These are phyloP conservation scores for Myotis brandtii DNA, from an alignment of 2,113 vertebrate genomes.

Conservation along the genomic window DNA sequence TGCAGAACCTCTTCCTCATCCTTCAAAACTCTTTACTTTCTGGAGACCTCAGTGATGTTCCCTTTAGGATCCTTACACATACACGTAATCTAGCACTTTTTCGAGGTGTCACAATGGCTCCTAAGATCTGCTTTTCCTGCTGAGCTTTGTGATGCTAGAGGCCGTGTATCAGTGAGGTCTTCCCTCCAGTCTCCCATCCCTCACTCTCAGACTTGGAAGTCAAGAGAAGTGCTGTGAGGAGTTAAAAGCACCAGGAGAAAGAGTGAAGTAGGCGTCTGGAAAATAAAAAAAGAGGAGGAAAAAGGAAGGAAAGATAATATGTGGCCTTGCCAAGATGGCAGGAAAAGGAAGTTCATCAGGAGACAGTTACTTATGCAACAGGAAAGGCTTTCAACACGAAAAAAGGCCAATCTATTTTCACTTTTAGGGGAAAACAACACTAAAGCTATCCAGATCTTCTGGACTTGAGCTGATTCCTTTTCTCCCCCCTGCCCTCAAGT, in stretches of 20 bases:
- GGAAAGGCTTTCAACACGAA: slow-evolving; percentile 46
- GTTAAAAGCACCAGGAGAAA: slow-evolving; percentile 34
- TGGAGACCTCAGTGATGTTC: background rate
- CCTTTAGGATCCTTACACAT: background rate
- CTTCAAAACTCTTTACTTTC: background rate
- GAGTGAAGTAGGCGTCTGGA: background rate
- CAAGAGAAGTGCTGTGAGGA: background rate
- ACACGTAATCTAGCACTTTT: background rate
- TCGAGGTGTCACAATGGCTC: background rate
- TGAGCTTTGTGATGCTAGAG: background rate
- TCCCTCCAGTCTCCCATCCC: too few species aligned
- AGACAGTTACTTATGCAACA: slow-evolving; percentile 41
- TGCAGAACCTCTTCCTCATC: background rate
- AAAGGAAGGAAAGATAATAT: background rate
- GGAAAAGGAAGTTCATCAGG: slow-evolving; percentile 14
- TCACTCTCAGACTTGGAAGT: background rate
- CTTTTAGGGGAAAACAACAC: slow-evolving; percentile 52
- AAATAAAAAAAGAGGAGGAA: background rate
- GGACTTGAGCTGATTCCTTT: slow-evolving; percentile 62
- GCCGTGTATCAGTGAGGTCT: background rate
- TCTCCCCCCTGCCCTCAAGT: background rate
- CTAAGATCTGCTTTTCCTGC: background rate
- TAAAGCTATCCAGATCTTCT: slow-evolving; percentile 49
- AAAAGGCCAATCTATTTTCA: slow-evolving; percentile 37
- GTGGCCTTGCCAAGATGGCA: background rate